These are phyloP conservation scores for Anarrhichthys ocellatus DNA, from an alignment of 2,113 vertebrate genomes.

Conservation along the genomic window DNA sequence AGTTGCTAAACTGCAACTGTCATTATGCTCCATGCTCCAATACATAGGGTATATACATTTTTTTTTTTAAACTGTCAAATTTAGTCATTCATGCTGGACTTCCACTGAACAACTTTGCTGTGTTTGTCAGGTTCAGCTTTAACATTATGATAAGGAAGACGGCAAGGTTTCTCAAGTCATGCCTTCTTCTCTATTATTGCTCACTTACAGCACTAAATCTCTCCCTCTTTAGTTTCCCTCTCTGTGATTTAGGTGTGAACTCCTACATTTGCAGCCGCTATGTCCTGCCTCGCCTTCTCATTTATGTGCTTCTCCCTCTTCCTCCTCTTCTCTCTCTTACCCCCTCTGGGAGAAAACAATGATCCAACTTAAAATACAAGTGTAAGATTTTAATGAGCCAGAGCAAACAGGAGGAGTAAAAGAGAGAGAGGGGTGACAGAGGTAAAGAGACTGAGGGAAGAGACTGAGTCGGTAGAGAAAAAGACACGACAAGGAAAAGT, in stretches of 20 bases:
- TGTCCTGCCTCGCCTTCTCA: conserved; percentile 45
- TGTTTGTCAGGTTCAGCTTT: conserved; percentile 33
- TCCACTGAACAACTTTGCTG: conserved; percentile 22
- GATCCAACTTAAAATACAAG: conserved; percentile 65
- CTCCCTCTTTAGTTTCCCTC: conserved; percentile 17
- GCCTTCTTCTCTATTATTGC: conserved; percentile 46
- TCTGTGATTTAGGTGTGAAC: conserved; percentile 64
- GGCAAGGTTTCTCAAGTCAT: conserved; percentile 27
- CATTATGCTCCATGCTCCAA: conserved; percentile 7
- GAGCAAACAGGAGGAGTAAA: conserved; percentile 34
- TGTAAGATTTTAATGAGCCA: conserved; percentile 64
- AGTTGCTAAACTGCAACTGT: conserved; percentile 31
- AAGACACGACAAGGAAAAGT: background rate
- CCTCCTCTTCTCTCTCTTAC: conserved; percentile 34
- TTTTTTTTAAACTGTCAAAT: conserved; percentile 31
- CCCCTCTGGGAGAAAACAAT: conserved; percentile 53
- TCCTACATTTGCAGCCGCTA: conserved; percentile 47
- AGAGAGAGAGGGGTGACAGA: conserved; percentile 22
- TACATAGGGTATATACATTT: background rate
- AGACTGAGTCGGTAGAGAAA: conserved; percentile 14
- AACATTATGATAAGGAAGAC: conserved; percentile 39
- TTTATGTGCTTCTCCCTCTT: conserved; percentile 27
- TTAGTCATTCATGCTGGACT: conserved; percentile 16
- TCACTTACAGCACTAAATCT: conserved; percentile 53
- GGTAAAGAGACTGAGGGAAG: background rate